A percentile compares a stretch with the other conserved stretches of the same genome.
These are phyloP conservation scores for Rhinogobio ventralis DNA, from an alignment of 2,797 vertebrate genomes.

Conservation along the genomic window DNA sequence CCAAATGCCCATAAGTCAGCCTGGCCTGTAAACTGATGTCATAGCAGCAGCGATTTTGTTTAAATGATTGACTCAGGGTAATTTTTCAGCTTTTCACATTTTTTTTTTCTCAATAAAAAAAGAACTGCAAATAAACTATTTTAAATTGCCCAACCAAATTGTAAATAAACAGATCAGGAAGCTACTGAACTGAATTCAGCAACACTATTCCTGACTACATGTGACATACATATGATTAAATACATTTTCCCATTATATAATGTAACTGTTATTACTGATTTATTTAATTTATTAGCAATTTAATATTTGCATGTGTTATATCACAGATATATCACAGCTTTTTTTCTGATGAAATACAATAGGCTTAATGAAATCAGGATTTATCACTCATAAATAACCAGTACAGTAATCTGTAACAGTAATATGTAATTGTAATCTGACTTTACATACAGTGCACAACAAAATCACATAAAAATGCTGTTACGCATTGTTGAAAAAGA, in stretches of 20 bases:
- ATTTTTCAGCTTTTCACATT: background rate
- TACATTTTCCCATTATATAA: background rate
- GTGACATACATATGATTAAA: background rate
- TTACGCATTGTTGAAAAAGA: background rate
- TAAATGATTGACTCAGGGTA: background rate
- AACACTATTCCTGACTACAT: background rate
- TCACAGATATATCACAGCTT: background rate
- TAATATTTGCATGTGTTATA: background rate
- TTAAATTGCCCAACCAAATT: slow-evolving; percentile 40
- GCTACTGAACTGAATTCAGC: background rate
- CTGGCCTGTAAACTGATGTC: slow-evolving; percentile 16
- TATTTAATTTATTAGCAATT: background rate
- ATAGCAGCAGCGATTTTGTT: background rate
- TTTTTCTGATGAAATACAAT: background rate
- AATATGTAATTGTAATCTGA: background rate
- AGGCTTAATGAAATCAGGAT: background rate
- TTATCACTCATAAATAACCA: background rate
- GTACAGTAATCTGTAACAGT: background rate
- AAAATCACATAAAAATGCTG: background rate
- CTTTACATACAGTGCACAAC: background rate
- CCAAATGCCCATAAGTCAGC: slow-evolving; percentile 15
- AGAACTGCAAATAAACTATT: slow-evolving; percentile 43
- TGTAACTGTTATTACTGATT: background rate
- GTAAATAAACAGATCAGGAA: slow-evolving; percentile 51
- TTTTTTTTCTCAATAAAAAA: background rate